These are phyloP conservation scores for Trissoscelio sp. DNA, from an alignment of 2,888 invertebrate species.

Conservation along the genomic window DNA sequence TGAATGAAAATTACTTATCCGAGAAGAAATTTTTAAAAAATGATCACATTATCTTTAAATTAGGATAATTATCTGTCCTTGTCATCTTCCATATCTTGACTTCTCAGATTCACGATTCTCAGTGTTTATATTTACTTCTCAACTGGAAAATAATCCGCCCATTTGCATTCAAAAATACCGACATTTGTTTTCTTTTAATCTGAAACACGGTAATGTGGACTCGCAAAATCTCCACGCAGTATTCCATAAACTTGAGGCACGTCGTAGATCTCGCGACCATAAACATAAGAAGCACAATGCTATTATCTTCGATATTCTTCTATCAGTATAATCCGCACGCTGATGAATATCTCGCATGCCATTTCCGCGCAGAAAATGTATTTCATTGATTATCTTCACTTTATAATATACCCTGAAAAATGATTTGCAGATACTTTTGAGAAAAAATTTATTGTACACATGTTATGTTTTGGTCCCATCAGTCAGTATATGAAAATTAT, in stretches of 20 bases:
- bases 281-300: constrained; percentile 14
- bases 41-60: background rate
- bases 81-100: background rate
- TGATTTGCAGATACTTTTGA: constrained; percentile 10
- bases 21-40: too few relatives aligned
- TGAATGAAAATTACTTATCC: too few relatives aligned
- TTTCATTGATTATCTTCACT: constrained; percentile 22
- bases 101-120: background rate
- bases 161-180: constrained; percentile 33
- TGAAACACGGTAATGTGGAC: constrained; percentile 13
- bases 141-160: constrained; percentile 11
- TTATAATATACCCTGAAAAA: constrained; percentile 29
- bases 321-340: constrained; percentile 6
- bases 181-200: constrained; percentile 32
- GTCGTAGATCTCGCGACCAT: background rate
- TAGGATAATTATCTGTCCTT: background rate
- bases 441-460: background rate
- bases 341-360: constrained; percentile 26
- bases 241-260: constrained; percentile 15
- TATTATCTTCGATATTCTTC: constrained; percentile 15
- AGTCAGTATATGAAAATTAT: too few relatives aligned
- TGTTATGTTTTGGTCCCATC: too few relatives aligned
- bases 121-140: background rate
- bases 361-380: constrained; percentile 8
- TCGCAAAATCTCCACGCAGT: constrained; percentile 23